Conservation (phyloP, 2,113 vertebrate genomes). For the Phrynosoma blainvillii region DNA sequence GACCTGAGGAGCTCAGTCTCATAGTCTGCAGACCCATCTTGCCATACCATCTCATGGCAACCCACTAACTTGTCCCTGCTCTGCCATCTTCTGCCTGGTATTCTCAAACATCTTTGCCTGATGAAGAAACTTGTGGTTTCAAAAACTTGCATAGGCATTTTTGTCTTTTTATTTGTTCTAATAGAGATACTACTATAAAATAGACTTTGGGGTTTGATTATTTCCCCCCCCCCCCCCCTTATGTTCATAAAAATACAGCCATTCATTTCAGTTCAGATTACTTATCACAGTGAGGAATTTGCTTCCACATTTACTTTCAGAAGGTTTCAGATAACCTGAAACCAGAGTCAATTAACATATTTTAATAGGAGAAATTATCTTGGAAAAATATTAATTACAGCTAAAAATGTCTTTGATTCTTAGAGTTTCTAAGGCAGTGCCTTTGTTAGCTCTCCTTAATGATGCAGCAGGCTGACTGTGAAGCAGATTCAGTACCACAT, state of each 20-base stretch:
- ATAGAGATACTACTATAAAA: too few species aligned
- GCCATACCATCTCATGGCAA: too few species aligned
- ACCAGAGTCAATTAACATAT: slow-evolving; percentile 62
- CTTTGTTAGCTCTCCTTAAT: slow-evolving; percentile 61
- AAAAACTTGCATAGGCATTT: too few species aligned
- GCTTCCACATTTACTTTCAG: slow-evolving; percentile 42
- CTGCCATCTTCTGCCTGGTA: background rate
- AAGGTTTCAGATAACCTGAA: slow-evolving; percentile 64
- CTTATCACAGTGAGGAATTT: slow-evolving; percentile 54
- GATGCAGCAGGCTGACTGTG: background rate
- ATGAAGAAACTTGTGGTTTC: too few species aligned
- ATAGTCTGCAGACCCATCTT: too few species aligned
- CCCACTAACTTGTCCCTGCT: too few species aligned
- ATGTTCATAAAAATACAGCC: slow-evolving; percentile 46
- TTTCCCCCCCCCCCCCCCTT: slow-evolving; percentile 18
- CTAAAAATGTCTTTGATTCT: slow-evolving; percentile 64
- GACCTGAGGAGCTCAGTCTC: too few species aligned
- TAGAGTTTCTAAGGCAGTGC: slow-evolving; percentile 49
- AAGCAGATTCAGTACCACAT: slow-evolving; percentile 33
- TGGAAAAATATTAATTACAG: slow-evolving; percentile 64
- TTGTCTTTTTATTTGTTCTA: too few species aligned
- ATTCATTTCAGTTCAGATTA: slow-evolving; percentile 58
- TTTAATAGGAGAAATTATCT: slow-evolving; percentile 65
- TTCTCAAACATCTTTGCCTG: too few species aligned
- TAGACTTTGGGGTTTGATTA: slow-evolving; percentile 47